phyloP scores from a whole-genome alignment of 1,140 invertebrate species.

The Holotrichia oblita region DNA sequence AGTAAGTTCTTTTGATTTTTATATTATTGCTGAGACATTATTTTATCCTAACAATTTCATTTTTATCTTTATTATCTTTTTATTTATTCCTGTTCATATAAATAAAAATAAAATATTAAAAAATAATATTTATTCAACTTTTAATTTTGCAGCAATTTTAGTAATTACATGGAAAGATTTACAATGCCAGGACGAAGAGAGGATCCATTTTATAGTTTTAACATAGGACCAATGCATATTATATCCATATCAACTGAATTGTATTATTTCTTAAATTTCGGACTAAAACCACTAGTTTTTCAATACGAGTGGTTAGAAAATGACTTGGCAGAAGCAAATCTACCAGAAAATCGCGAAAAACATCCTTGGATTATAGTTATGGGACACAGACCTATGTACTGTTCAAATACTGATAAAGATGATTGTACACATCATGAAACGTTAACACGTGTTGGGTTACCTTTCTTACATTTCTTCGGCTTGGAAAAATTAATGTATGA shows the following conservation, averaged over 20 bases:
- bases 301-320: conserved; percentile 91
- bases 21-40: background rate
- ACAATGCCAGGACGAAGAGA: conserved; percentile 84
- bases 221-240: conserved; percentile 92
- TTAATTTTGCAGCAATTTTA: conserved; percentile 80
- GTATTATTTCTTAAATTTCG: conserved; percentile 93
- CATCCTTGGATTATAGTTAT: conserved; percentile 94
- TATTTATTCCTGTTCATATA: no score
- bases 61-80: no score
- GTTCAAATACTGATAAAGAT: conserved; percentile 85
- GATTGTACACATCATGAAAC: conserved; percentile 87
- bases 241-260: conserved; percentile 93
- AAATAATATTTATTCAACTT: conserved; percentile 46
- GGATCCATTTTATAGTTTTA: conserved; percentile 88
- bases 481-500: conserved; percentile 89
- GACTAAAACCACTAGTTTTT: conserved; percentile 80
- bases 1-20: no score
- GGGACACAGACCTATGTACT: conserved; percentile 98
- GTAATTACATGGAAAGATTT: conserved; percentile 85
- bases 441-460: conserved; percentile 77
- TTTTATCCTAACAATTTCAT: no score
- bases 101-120: no score
- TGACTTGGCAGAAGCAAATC: conserved; percentile 78
- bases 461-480: conserved; percentile 73
- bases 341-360: conserved; percentile 70